Conservation (phyloP, 2,113 vertebrate species). For the Zapus hudsonius region DNA sequence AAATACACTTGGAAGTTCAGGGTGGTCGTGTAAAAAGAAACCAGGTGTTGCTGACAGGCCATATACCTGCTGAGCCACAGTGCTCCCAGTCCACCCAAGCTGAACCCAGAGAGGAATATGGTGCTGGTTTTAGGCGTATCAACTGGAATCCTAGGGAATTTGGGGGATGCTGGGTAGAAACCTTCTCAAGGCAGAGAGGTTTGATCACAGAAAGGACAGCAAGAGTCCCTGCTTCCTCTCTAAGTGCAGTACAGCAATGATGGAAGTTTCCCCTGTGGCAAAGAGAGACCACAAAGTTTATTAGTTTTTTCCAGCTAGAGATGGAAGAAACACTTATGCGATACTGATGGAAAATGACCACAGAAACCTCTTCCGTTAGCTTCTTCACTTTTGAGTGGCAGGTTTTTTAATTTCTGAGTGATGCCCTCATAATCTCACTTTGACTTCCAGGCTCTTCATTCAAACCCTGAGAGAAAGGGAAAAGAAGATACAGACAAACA, state of each 20-base stretch:
- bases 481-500: neutral
- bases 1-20: neutral
- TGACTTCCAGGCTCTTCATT: neutral
- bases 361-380: neutral
- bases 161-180: neutral
- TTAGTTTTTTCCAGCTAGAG: neutral
- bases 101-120: neutral
- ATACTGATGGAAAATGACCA: neutral
- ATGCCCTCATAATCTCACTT: neutral
- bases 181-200: neutral
- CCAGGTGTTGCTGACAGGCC: neutral
- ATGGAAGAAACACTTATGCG: neutral
- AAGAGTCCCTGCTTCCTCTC: too few relatives aligned
- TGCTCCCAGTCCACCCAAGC: neutral
- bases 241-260: too few relatives aligned
- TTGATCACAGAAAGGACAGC: neutral
- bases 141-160: neutral
- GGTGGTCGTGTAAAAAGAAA: neutral
- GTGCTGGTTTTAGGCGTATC: neutral
- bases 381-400: neutral
- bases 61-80: neutral
- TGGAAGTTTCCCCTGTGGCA: too few relatives aligned
- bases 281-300: too few relatives aligned
- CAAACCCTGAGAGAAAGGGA: neutral
- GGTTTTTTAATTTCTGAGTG: constrained; percentile 8